Conservation (phyloP, 1,140 invertebrate genomes). For the Propsilocerus akamusi region DNA sequence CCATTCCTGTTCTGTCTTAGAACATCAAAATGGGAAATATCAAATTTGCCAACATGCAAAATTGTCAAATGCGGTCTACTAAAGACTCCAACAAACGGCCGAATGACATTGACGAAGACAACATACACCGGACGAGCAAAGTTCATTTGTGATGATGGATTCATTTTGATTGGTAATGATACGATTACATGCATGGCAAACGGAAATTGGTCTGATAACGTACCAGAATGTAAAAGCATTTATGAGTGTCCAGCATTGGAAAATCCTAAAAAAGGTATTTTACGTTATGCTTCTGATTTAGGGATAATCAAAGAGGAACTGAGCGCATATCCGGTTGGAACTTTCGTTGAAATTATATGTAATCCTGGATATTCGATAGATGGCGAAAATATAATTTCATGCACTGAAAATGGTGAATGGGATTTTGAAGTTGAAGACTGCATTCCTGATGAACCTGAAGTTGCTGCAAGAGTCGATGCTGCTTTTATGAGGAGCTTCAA, state of each 20-base stretch:
- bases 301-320: background rate
- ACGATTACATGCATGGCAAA: conserved; percentile 27
- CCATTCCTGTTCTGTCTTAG: conserved; percentile 24
- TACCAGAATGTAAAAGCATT: conserved; percentile 28
- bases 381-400: conserved; percentile 26
- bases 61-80: conserved; percentile 9
- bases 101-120: conserved; percentile 7
- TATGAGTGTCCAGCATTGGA: background rate
- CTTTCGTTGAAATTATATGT: conserved; percentile 29
- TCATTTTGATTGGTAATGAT: conserved; percentile 26
- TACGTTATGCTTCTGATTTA: conserved; percentile 5
- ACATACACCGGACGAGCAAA: conserved; percentile 28
- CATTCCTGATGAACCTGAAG: background rate
- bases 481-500: background rate
- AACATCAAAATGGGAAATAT: conserved; percentile 29
- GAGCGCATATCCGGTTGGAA: conserved; percentile 14
- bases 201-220: conserved; percentile 29
- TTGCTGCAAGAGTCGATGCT: background rate
- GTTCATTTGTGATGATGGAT: conserved; percentile 32
- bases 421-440: conserved; percentile 23
- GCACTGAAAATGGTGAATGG: conserved; percentile 28
- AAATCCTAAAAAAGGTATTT: background rate
- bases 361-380: conserved; percentile 21
- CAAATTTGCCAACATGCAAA: conserved; percentile 24
- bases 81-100: conserved; percentile 4